Evolutionary conservation across 1,140 invertebrate species (phyloP), one percentile per base, ranked within the genome.

Genomic region (Camponotus floridanus): DNA sequence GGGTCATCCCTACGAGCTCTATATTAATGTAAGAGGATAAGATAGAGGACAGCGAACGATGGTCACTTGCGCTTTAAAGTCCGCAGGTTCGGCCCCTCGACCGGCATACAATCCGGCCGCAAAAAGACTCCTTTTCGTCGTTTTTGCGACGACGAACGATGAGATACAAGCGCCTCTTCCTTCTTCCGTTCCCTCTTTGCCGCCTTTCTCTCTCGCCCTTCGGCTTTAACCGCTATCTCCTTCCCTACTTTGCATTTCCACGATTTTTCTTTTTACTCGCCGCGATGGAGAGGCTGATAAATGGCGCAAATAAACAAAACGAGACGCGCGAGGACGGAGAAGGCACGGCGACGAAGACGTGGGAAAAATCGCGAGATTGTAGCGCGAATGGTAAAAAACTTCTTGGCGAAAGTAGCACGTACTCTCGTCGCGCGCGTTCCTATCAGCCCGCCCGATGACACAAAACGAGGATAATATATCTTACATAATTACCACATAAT

Each of bases 221-320:
- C 48, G 48, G 18, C 48, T 51, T 15, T 18, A 51, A 51, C 68
- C 68, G 21, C 70, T 3, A 21, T 59, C 78, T 55, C 61, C 84
- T 74, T 86, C 65, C 45, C 64, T 39, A 61, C 68, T 64, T 67
- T 36, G 31, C 70, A 61, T 74, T 84, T 71, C 59, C 39, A 65
- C 55, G 83, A 36, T 31, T 86, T 86, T 76, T 86, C 73, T 65
- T 74, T 59, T 51, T 57, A n/a, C 67, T 62, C 61, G 65, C n/a
- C 70, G 62, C 36, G 84, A 48, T 31, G 33, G 89, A 48, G 76
- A 81, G 81, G 51, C 85, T 90, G 89, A 90, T 90, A 87, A 90
- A 90, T 76, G 89, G 90, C 64, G 86, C 89, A 85, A 90, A 90
- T 90, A 90, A 85, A 80, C 74, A 39, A 87, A 90, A 90, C 67